These are phyloP conservation scores for Poeciliopsis turneri DNA, from an alignment of 2,797 vertebrate species.

Conservation along the genomic window DNA sequence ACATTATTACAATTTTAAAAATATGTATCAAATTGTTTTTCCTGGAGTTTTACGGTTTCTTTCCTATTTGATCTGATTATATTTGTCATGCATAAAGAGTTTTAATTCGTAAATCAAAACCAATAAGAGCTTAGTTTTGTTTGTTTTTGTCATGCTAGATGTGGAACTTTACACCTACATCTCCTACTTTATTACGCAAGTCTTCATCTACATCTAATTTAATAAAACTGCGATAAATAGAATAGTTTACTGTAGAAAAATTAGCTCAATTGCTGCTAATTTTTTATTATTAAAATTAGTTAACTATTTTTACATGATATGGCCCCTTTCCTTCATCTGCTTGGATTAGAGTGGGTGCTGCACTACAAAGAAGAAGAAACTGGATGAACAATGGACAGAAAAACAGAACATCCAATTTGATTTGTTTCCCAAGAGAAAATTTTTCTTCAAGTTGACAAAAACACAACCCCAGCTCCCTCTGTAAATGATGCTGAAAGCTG, in stretches of 20 bases:
- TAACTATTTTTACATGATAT: not conserved
- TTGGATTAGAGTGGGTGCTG: not conserved
- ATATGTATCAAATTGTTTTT: not conserved
- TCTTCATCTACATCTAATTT: not conserved
- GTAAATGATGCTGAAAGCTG: conserved; percentile 31
- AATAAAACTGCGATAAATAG: not conserved
- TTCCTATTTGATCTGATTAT: not conserved
- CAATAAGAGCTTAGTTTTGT: not conserved
- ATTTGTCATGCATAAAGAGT: not conserved
- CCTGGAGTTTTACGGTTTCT: not conserved
- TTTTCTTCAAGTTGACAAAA: conserved; percentile 17
- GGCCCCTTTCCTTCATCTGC: not conserved
- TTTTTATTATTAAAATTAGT: not conserved
- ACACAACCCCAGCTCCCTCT: conserved; percentile 20
- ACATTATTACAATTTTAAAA: not conserved
- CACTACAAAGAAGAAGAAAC: not conserved
- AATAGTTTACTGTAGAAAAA: not conserved
- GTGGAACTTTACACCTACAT: not conserved
- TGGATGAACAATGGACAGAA: not conserved
- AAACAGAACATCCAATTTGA: not conserved
- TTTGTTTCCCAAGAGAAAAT: conserved; percentile 18
- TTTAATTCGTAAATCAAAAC: not conserved
- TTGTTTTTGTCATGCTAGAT: not conserved
- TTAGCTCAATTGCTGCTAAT: not conserved
- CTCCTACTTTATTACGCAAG: not conserved